Conservation (phyloP, 2,888 invertebrate species). For the Scaptomyza tumidula region DNA sequence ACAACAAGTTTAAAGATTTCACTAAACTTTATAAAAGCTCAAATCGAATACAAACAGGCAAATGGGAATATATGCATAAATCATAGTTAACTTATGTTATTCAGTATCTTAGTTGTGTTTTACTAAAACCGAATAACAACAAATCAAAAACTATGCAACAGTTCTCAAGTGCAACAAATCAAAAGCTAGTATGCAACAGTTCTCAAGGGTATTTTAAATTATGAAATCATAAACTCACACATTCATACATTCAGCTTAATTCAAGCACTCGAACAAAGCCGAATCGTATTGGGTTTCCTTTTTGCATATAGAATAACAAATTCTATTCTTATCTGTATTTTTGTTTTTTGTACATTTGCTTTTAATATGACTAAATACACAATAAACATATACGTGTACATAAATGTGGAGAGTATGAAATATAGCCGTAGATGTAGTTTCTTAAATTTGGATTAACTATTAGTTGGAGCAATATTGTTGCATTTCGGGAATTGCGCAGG, state of each 20-base stretch:
- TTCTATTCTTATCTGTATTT: neutral
- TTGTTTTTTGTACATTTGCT: constrained; percentile 3
- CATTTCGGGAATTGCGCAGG: neutral
- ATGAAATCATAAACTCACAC: neutral
- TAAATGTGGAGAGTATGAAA: no score
- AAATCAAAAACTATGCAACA: neutral
- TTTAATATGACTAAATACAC: constrained; percentile 9
- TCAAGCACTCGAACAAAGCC: neutral
- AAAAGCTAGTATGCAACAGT: neutral
- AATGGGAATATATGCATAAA: no score
- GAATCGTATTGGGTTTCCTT: neutral
- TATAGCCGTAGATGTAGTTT: no score
- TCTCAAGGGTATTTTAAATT: no score
- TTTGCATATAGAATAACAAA: neutral
- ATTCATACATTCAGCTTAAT: neutral
- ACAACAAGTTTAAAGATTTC: neutral
- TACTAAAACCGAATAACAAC: no score
- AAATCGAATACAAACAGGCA: neutral
- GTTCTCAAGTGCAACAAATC: no score
- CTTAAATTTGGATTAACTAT: no score
- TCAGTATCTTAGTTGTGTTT: no score
- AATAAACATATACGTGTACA: neutral
- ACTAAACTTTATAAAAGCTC: neutral
- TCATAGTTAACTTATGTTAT: no score
- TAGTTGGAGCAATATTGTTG: constrained; percentile 38